Percentiles rank a stretch among this genome's conserved stretches.
These are phyloP conservation scores for Takifugu flavidus DNA, from an alignment of 2,113 vertebrate species.

Conservation along the genomic window DNA sequence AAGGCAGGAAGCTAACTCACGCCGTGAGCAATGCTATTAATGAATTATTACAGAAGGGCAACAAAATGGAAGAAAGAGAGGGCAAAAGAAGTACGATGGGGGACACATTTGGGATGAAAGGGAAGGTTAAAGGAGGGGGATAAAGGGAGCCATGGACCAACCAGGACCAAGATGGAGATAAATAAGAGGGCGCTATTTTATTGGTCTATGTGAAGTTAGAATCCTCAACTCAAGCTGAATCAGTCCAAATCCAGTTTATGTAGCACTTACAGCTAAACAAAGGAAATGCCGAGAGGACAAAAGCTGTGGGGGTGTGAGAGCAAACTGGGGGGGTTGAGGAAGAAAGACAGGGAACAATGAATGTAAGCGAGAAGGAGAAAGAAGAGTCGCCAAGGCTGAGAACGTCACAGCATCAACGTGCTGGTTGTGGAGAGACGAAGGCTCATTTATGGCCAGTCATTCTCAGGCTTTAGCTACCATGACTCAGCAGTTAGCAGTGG, in stretches of 20 bases:
- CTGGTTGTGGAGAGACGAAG: no score
- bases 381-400: neutral
- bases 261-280: slow-evolving; percentile 12
- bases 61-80: slow-evolving; percentile 26
- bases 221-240: slow-evolving; percentile 45
- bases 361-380: slow-evolving; percentile 65
- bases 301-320: slow-evolving; percentile 48
- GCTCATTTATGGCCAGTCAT: no score
- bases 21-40: slow-evolving; percentile 71
- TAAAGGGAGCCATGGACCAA: slow-evolving; percentile 49
- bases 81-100: slow-evolving; percentile 14
- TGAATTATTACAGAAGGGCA: slow-evolving; percentile 51
- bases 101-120: slow-evolving; percentile 39
- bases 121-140: slow-evolving; percentile 52
- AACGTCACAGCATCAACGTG: no score
- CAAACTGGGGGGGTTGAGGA: slow-evolving; percentile 26
- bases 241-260: slow-evolving; percentile 9
- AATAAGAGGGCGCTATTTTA: slow-evolving; percentile 61
- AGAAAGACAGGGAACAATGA: slow-evolving; percentile 80
- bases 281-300: slow-evolving; percentile 15
- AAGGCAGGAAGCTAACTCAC: slow-evolving; percentile 73
- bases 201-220: slow-evolving; percentile 77
- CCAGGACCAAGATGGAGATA: slow-evolving; percentile 58
- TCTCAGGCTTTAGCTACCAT: no score
- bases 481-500: no score